These are phyloP conservation scores for Ostrea denselamellosa DNA, from an alignment of 1,140 invertebrate genomes.

Conservation along the genomic window DNA sequence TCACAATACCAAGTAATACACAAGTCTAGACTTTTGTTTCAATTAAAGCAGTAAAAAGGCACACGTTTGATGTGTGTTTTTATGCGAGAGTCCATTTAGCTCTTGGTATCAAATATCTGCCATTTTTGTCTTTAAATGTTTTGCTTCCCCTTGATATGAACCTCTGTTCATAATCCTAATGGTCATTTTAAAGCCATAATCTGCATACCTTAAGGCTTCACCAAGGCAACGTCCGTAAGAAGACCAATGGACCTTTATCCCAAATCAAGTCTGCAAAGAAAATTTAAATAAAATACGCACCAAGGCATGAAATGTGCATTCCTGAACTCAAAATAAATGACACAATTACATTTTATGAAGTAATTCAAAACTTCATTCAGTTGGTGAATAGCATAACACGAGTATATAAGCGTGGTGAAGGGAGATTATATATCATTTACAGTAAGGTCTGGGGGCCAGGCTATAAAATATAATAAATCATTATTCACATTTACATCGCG, in stretches of 20 bases:
- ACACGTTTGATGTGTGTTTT: no score
- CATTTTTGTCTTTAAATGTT: no score
- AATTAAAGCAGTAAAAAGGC: no score
- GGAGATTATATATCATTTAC: background rate
- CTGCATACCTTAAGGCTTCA: background rate
- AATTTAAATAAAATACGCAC: slow-evolving; percentile 5
- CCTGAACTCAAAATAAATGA: slow-evolving; percentile 16
- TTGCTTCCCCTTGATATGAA: no score
- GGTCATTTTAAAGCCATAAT: background rate
- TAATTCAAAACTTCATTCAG: background rate
- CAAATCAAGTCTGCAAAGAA: background rate
- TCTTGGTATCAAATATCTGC: no score
- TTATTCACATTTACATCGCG: slow-evolving; percentile 9
- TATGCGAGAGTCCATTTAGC: no score
- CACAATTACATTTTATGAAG: background rate
- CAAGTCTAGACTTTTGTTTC: no score
- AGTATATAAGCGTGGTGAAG: background rate
- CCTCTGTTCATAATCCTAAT: background rate
- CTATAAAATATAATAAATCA: slow-evolving; percentile 33
- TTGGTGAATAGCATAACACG: background rate
- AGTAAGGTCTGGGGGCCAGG: background rate
- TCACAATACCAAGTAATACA: no score
- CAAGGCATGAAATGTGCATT: background rate
- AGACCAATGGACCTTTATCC: background rate
- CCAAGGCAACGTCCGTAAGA: background rate